Evolutionary conservation across 2,797 vertebrate species (phyloP).

Genomic region (Sebastes cheni): DNA sequence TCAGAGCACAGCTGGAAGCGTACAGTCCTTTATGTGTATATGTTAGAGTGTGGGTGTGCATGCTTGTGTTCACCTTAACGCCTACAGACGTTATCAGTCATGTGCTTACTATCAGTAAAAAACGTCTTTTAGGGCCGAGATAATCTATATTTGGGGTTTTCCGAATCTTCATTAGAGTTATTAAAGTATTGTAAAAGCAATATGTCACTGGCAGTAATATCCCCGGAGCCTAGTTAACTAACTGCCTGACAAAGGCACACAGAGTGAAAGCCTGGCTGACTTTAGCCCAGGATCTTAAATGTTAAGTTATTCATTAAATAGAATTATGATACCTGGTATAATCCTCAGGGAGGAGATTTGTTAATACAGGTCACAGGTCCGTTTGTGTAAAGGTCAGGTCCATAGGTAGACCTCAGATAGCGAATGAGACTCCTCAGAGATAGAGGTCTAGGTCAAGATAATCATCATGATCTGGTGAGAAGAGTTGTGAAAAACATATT

Average conservation of each 20-base stretch:
- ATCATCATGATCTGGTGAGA: constrained; percentile 42
- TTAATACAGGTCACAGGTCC: constrained; percentile 73
- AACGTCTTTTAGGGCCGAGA: constrained; percentile 7
- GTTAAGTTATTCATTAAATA: constrained; percentile 84
- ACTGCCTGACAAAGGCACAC: constrained; percentile 41
- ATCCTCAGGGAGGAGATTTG: constrained; percentile 52
- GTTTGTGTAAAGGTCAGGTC: constrained; percentile 74
- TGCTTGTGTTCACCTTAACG: constrained; percentile 19
- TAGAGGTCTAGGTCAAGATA: constrained; percentile 54
- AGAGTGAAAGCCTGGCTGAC: constrained; percentile 50
- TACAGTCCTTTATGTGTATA: neutral
- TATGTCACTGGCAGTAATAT: constrained; percentile 49
- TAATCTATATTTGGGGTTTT: constrained; percentile 41
- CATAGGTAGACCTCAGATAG: constrained; percentile 42
- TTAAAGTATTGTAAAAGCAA: constrained; percentile 58
- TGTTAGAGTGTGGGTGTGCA: neutral
- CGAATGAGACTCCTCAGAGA: constrained; percentile 36
- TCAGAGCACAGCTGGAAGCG: constrained; percentile 64
- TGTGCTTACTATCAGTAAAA: constrained; percentile 31
- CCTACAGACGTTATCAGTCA: constrained; percentile 27
- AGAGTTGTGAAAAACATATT: constrained; percentile 19
- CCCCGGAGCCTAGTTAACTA: constrained; percentile 64
- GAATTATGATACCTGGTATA: constrained; percentile 74
- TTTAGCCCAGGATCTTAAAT: constrained; percentile 73
- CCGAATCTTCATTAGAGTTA: constrained; percentile 50